phyloP scores from a whole-genome alignment of 2,113 vertebrate species.

The Eclectus roratus region DNA sequence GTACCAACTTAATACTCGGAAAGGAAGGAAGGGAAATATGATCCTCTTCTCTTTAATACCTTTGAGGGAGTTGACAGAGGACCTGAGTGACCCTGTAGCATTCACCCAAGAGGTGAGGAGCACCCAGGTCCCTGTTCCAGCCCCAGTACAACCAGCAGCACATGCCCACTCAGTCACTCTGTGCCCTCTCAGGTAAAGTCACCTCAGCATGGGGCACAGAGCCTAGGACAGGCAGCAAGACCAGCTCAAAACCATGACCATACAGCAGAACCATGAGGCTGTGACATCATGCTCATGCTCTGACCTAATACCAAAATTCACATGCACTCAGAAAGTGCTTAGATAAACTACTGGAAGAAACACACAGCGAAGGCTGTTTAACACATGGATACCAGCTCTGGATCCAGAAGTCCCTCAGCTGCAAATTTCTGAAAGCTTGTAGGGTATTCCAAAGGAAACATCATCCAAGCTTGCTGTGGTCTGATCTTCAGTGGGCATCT shows the following conservation, averaged over 20 bases:
- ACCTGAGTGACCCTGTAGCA: neutral
- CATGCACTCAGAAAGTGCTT: neutral
- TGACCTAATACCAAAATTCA: neutral
- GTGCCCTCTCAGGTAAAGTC: neutral
- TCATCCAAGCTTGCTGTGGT: neutral
- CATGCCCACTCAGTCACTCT: too few species aligned
- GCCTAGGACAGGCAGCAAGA: neutral
- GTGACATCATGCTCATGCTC: accelerated
- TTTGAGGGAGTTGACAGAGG: neutral
- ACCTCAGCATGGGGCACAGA: accelerated
- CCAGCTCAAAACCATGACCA: neutral
- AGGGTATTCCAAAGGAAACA: neutral
- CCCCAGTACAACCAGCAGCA: neutral
- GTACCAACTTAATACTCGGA: neutral
- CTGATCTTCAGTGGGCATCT: neutral
- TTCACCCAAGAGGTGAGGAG: neutral
- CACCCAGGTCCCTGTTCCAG: neutral
- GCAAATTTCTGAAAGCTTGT: neutral
- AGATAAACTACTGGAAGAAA: neutral
- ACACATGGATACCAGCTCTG: neutral
- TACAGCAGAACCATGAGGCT: accelerated
- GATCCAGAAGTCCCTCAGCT: neutral
- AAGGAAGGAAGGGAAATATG: neutral
- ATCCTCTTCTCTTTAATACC: neutral
- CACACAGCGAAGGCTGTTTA: neutral